These are phyloP conservation scores for Spisula subtruncata DNA, from an alignment of 2,888 invertebrate species.

Conservation along the genomic window DNA sequence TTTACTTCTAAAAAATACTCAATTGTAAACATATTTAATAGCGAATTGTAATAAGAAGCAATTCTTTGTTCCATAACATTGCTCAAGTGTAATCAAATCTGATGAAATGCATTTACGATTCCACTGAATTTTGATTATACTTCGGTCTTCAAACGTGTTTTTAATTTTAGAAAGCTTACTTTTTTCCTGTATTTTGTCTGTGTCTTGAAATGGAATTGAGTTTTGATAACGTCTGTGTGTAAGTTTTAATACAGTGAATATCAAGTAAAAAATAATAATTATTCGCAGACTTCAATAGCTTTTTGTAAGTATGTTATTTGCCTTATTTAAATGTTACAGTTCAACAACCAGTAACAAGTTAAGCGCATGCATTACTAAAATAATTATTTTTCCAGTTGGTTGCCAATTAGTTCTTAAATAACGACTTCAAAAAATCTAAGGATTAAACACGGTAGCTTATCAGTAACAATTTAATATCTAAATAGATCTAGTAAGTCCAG, in stretches of 20 bases:
- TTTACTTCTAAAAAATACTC: too few species aligned
- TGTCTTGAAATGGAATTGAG: neutral
- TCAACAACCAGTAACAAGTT: neutral
- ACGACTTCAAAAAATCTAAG: neutral
- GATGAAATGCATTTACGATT: neutral
- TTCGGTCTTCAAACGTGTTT: constrained; percentile 6
- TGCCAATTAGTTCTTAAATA: neutral
- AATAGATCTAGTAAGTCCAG: neutral
- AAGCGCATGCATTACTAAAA: neutral
- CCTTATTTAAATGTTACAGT: neutral
- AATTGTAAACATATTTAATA: too few species aligned
- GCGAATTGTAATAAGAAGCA: too few species aligned
- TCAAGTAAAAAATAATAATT: neutral
- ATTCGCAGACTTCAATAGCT: neutral
- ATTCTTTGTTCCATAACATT: too few species aligned
- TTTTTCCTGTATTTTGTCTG: neutral
- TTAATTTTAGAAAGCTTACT: neutral
- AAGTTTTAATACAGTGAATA: neutral
- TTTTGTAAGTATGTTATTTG: neutral
- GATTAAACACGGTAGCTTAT: neutral
- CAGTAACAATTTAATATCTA: neutral
- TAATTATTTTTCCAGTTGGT: neutral
- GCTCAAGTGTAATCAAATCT: neutral
- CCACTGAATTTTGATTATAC: neutral
- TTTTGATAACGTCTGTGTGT: neutral